Conservation (phyloP, 2,113 vertebrate genomes). For the Pimephales promelas region DNA sequence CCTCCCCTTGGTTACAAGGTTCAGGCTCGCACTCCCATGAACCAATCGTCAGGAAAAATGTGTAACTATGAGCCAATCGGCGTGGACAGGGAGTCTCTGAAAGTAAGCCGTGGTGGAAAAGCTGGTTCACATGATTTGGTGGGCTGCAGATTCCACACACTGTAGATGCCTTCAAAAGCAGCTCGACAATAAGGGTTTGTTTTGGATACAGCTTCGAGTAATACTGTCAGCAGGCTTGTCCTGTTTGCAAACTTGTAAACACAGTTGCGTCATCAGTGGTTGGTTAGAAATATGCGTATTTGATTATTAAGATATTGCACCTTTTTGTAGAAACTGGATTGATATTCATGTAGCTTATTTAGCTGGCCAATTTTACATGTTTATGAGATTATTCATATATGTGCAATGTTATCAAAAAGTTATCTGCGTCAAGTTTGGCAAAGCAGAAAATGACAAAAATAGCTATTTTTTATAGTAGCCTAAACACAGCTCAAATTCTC, state of each 20-base stretch:
- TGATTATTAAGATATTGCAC: neutral
- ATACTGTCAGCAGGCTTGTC: neutral
- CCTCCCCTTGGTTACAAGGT: constrained; percentile 31
- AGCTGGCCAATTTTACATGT: no score
- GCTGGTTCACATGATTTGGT: constrained; percentile 38
- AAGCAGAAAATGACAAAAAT: no score
- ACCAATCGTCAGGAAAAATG: constrained; percentile 36
- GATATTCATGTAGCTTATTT: no score
- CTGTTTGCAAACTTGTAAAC: constrained; percentile 14
- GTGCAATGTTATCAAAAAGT: no score
- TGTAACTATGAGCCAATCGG: constrained; percentile 19
- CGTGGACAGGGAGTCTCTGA: constrained; percentile 39
- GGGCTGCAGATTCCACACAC: constrained; percentile 17
- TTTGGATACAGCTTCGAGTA: constrained; percentile 12
- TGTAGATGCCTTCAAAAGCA: constrained; percentile 24
- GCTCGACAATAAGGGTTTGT: constrained; percentile 38
- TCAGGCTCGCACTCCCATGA: constrained; percentile 24
- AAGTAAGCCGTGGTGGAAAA: constrained; percentile 28
- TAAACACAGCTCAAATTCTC: no score
- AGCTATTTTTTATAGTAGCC: no score
- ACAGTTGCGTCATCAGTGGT: neutral
- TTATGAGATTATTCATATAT: no score
- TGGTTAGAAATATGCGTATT: neutral
- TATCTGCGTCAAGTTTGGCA: no score
- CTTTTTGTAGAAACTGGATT: neutral